Base-by-base conservation (phyloP, 2,888 invertebrate genomes). In the Spicauda simplicius region DNA sequence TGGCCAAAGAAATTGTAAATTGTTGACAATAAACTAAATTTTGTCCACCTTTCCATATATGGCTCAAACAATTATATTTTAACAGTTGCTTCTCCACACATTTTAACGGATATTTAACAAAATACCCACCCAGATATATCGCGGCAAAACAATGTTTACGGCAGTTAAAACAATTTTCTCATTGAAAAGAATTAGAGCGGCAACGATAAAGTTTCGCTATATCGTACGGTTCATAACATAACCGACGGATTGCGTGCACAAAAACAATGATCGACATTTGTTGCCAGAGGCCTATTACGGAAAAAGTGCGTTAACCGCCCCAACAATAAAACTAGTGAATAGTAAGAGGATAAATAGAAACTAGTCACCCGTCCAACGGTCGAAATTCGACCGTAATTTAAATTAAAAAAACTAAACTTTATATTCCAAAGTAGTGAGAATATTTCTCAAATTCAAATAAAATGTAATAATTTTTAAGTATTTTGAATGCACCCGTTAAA, bases 211-310 rank as follows among this genome's bases (percentile, higher is more conserved):
- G 73, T 80, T 83, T 79, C 71, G 73, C 79, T 81, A 73, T 76
- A 77, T 74, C 74, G 66, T 77, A 77, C 77, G 75, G 73, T 78
- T 74, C 75, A 76, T 82, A 66, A 61, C 74, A 75, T 84, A 87
- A 85, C 84, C 73, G 80, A 78, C 80, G 77, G 82, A 83, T 89
- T 86, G 89, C 88, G 87, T 89, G 88, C 80, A 75, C 78, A 76
- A 82, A 87, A 85, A 87, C 86, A 86, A 87, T 87, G 81, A 86
- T 87, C 82, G 78, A 77, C 82, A 77, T 83, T 83, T 83, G 80
- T 85, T 83, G 77, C 79, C 78, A 77, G 80, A 80, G 75, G 77
- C 74, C 80, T 81, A 79, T 84, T 80, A 82, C 78, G 77, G 75
- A 79, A 84, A 85, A 84, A 80, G 76, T 80, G 83, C 79, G 82